Evolutionary conservation across 2,113 vertebrate species (phyloP).

Genomic region (Solea senegalensis): DNA sequence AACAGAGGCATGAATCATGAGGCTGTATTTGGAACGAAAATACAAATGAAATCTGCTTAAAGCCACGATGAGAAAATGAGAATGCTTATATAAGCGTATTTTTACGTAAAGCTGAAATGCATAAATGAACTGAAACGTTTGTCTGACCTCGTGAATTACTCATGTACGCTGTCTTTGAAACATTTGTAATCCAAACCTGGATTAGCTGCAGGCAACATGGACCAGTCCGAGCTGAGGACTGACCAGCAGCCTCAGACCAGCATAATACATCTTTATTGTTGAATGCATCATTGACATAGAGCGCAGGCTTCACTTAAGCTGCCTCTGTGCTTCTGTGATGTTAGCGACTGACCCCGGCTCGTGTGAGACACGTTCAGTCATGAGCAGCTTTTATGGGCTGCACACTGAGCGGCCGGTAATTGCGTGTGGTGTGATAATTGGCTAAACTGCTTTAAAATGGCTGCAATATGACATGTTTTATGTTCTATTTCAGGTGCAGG

Average conservation of each 20-base stretch:
- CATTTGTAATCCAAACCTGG: too few relatives aligned
- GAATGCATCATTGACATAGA: too few relatives aligned
- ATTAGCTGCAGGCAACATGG: too few relatives aligned
- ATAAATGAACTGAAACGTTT: too few relatives aligned
- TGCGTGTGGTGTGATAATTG: background rate
- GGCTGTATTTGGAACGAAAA: background rate
- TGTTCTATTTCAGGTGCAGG: conserved; percentile 7
- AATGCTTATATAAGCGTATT: too few relatives aligned
- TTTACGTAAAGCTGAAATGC: too few relatives aligned
- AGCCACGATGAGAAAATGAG: too few relatives aligned
- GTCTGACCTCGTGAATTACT: too few relatives aligned
- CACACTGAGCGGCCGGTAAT: background rate
- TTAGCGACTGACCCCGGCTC: background rate
- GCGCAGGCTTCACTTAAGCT: too few relatives aligned
- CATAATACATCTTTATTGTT: background rate
- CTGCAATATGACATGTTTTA: background rate
- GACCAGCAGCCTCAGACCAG: background rate
- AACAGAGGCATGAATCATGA: background rate
- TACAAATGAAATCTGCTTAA: background rate
- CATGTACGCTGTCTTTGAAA: too few relatives aligned
- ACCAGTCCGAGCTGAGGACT: background rate
- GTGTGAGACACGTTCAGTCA: background rate
- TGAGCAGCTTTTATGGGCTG: conserved; percentile 5
- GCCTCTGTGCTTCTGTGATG: background rate
- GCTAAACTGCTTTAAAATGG: conserved; percentile 8